Evolutionary conservation across 2,113 vertebrate species (phyloP).

Genomic region (Sander lucioperca): DNA sequence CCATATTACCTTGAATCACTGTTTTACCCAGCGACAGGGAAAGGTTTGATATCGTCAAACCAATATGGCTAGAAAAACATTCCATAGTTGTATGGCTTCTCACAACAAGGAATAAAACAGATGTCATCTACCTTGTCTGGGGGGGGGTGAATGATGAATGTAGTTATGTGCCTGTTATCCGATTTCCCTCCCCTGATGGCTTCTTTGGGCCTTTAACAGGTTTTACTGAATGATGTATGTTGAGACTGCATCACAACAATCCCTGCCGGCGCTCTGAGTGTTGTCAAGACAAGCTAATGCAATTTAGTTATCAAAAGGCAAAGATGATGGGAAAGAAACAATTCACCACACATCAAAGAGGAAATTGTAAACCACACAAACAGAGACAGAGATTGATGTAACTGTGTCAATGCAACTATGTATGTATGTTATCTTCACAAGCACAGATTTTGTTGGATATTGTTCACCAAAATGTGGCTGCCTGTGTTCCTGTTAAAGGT

Average conservation of each 20-base stretch:
- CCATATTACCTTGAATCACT: neutral
- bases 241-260: conserved; percentile 48
- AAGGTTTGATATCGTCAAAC: conserved; percentile 10
- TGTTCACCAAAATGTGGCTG: neutral
- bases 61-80: conserved; percentile 5
- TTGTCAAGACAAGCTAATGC: conserved; percentile 57
- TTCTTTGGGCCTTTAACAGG: conserved; percentile 49
- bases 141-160: conserved; percentile 48
- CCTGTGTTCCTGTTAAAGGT: neutral
- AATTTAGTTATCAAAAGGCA: conserved; percentile 64
- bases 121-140: conserved; percentile 58
- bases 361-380: conserved; percentile 30
- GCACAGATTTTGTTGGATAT: neutral
- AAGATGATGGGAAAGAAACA: conserved; percentile 26
- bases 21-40: neutral
- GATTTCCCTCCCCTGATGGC: conserved; percentile 49
- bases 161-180: conserved; percentile 38
- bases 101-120: conserved; percentile 46
- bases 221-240: conserved; percentile 66
- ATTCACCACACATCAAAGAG: conserved; percentile 26
- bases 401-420: conserved; percentile 5
- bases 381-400: conserved; percentile 24
- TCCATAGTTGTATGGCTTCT: neutral
- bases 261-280: conserved; percentile 11
- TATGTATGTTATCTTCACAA: neutral